These are phyloP conservation scores for Leptinotarsa peninsularis DNA, from an alignment of 2,888 invertebrate species.

Conservation along the genomic window DNA sequence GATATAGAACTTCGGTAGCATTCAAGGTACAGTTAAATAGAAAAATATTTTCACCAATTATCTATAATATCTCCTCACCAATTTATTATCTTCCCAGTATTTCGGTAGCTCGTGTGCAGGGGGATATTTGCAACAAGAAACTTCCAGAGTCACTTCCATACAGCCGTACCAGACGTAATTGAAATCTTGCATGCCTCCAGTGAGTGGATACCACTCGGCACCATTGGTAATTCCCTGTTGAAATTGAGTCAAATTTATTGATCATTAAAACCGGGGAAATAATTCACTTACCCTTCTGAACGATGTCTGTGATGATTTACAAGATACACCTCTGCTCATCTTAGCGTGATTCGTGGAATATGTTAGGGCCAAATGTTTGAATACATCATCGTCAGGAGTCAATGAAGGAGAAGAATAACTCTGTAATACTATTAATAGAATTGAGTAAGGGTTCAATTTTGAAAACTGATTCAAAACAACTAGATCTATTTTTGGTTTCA, in stretches of 20 bases:
- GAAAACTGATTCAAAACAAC: no score
- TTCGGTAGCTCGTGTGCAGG: slow-evolving; percentile 80
- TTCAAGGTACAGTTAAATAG: no score
- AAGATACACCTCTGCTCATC: slow-evolving; percentile 88
- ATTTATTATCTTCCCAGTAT: slow-evolving; percentile 91
- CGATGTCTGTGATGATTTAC: slow-evolving; percentile 79
- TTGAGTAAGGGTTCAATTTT: background rate
- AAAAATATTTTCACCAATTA: no score
- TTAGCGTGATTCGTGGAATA: slow-evolving; percentile 90
- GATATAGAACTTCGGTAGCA: no score
- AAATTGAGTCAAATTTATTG: background rate
- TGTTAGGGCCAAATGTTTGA: slow-evolving; percentile 84
- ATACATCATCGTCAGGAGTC: slow-evolving; percentile 93
- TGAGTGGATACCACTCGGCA: slow-evolving; percentile 92
- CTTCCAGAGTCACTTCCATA: slow-evolving; percentile 94
- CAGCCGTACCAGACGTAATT: slow-evolving; percentile 94
- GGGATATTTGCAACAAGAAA: slow-evolving; percentile 95
- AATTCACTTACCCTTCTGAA: slow-evolving; percentile 72
- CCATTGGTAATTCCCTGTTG: slow-evolving; percentile 91
- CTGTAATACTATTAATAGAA: slow-evolving; percentile 71
- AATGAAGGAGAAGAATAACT: slow-evolving; percentile 85
- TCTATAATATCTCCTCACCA: slow-evolving; percentile 68
- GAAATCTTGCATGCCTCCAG: slow-evolving; percentile 94
- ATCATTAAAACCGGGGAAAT: background rate
- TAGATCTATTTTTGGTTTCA: no score